These are phyloP conservation scores for Myotis lucifugus DNA, from an alignment of 2,113 vertebrate species.

Conservation along the genomic window DNA sequence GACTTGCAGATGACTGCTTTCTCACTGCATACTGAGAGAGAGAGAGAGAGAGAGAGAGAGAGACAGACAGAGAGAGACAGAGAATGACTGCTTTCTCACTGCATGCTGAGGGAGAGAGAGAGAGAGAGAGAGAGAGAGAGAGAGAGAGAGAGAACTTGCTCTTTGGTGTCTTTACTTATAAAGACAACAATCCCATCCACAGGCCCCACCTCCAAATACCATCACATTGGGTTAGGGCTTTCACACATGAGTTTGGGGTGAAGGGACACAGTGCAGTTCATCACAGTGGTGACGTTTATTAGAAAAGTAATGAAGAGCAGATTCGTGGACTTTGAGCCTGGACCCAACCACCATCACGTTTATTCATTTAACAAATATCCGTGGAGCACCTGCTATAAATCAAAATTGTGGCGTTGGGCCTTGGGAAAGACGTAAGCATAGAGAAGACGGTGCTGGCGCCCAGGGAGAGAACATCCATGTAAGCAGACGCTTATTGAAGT, in stretches of 20 bases:
- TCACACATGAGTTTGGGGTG: not conserved
- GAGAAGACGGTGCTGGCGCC: not conserved
- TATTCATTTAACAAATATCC: not conserved
- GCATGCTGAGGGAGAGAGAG: not conserved
- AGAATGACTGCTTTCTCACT: not conserved
- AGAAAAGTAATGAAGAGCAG: constrained; percentile 21
- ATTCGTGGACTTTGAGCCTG: not conserved
- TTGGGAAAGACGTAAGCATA: not conserved
- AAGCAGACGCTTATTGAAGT: not conserved
- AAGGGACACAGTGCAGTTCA: not conserved
- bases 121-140: not conserved
- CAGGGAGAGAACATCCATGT: not conserved
- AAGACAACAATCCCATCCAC: not conserved
- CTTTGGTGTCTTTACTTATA: not conserved
- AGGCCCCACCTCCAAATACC: not conserved
- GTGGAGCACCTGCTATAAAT: not conserved
- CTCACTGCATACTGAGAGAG: not conserved
- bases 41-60: too few relatives aligned
- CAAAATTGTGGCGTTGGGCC: not conserved
- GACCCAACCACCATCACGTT: not conserved
- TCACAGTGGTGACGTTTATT: not conserved
- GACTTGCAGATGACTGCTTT: not conserved
- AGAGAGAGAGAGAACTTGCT: not conserved
- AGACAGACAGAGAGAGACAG: not conserved
- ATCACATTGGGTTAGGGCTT: not conserved